Conservation (phyloP, 2,888 invertebrate genomes). For the Pyrrhia umbra region DNA sequence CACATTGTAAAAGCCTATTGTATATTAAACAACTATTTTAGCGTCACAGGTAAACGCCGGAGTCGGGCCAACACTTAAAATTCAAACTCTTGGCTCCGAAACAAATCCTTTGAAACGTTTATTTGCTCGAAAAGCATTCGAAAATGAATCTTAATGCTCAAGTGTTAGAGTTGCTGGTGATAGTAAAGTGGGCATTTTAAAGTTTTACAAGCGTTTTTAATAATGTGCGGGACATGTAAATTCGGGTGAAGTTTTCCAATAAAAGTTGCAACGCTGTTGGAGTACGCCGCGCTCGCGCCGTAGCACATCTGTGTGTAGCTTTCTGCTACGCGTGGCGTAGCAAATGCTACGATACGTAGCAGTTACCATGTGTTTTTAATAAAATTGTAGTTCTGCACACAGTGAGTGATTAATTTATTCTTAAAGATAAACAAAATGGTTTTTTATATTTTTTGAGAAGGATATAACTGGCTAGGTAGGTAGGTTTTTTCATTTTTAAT, state of each 20-base stretch:
- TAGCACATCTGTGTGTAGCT: constrained; percentile 51
- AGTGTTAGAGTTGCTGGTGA: constrained; percentile 54
- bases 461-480: too few relatives aligned
- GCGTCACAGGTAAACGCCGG: constrained; percentile 61
- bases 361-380: neutral
- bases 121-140: constrained; percentile 31
- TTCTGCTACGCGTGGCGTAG: constrained; percentile 46
- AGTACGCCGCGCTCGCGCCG: constrained; percentile 69
- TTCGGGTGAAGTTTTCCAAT: constrained; percentile 87
- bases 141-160: constrained; percentile 56
- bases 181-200: constrained; percentile 45
- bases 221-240: constrained; percentile 87
- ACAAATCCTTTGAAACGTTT: constrained; percentile 58
- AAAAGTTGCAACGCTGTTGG: constrained; percentile 83
- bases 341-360: constrained; percentile 27
- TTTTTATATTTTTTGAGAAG: too few relatives aligned
- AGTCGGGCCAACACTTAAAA: constrained; percentile 68
- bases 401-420: neutral
- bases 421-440: too few relatives aligned
- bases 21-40: constrained; percentile 67
- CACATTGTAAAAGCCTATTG: constrained; percentile 61
- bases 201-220: constrained; percentile 83
- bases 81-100: constrained; percentile 69
- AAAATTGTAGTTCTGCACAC: neutral
- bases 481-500: too few relatives aligned